These are phyloP conservation scores for Heliconius ismenius DNA, from an alignment of 2,888 invertebrate species.

Conservation along the genomic window DNA sequence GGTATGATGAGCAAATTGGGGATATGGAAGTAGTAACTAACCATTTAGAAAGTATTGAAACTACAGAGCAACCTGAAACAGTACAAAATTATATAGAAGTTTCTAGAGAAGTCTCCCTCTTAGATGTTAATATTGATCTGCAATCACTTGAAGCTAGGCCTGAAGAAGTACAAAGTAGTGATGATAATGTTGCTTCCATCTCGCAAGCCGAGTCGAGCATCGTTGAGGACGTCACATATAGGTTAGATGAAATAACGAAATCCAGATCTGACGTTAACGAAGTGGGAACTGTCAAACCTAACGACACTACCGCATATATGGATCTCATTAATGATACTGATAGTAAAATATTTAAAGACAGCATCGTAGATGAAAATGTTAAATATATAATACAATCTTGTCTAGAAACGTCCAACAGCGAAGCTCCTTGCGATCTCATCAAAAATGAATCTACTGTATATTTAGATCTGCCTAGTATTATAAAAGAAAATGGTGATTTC, in stretches of 20 bases:
- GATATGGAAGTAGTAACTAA: slow-evolving; percentile 28
- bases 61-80: slow-evolving; percentile 61
- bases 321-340: slow-evolving; percentile 68
- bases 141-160: slow-evolving; percentile 47
- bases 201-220: slow-evolving; percentile 19
- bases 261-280: slow-evolving; percentile 36
- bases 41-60: slow-evolving; percentile 29
- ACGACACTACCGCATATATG: slow-evolving; percentile 63
- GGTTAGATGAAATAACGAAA: slow-evolving; percentile 32
- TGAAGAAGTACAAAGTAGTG: slow-evolving; percentile 66
- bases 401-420: slow-evolving; percentile 48
- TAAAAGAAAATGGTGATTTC: slow-evolving; percentile 61
- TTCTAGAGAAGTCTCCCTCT: slow-evolving; percentile 26
- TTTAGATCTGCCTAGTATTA: slow-evolving; percentile 70
- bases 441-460: slow-evolving; percentile 71
- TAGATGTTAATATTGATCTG: slow-evolving; percentile 32
- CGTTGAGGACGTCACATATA: slow-evolving; percentile 32
- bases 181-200: slow-evolving; percentile 37
- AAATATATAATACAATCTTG: slow-evolving; percentile 53
- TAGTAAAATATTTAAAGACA: slow-evolving; percentile 56
- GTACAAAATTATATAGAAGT: slow-evolving; percentile 64
- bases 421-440: slow-evolving; percentile 47
- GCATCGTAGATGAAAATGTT: slow-evolving; percentile 49
- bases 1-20: slow-evolving; percentile 32
- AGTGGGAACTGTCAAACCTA: slow-evolving; percentile 44